These are phyloP conservation scores for Palythoa grandis DNA, from an alignment of 92 coral and sea anemone species.

Conservation along the genomic window DNA sequence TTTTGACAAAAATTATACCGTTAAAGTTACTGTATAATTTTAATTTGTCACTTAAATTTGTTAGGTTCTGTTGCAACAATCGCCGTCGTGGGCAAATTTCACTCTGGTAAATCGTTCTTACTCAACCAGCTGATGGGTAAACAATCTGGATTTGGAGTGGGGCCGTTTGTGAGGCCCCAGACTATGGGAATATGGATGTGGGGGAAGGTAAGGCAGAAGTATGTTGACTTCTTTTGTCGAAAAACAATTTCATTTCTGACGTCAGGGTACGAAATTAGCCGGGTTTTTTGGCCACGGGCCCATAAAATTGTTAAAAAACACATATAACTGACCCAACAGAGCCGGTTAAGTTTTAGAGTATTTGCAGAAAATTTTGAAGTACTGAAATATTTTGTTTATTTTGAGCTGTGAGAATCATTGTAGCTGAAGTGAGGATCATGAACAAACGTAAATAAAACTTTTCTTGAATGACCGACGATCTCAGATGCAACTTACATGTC, in stretches of 20 bases:
- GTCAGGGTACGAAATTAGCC: no score
- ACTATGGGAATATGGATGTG: slow-evolving; percentile 82
- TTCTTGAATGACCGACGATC: no score
- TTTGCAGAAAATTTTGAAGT: no score
- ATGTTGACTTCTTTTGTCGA: background rate
- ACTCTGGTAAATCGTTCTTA: slow-evolving; percentile 69
- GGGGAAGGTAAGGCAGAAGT: slow-evolving; percentile 53
- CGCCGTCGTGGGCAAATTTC: slow-evolving; percentile 73
- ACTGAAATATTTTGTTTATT: no score
- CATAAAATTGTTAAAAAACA: no score
- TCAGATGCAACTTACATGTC: no score
- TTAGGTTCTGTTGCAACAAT: slow-evolving; percentile 67
- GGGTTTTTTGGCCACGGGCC: background rate
- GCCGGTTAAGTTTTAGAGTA: no score
- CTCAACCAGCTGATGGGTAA: slow-evolving; percentile 75
- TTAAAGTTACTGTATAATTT: background rate
- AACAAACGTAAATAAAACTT: no score
- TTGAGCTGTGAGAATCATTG: no score
- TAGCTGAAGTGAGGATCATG: no score
- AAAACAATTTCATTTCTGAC: no score
- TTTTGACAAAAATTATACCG: background rate
- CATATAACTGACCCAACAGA: no score
- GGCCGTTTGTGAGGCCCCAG: slow-evolving; percentile 70
- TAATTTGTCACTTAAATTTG: background rate
- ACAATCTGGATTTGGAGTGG: slow-evolving; percentile 71